Evolutionary conservation across 2,797 vertebrate species (phyloP).

Genomic region (Gymnoscopelus braueri): DNA sequence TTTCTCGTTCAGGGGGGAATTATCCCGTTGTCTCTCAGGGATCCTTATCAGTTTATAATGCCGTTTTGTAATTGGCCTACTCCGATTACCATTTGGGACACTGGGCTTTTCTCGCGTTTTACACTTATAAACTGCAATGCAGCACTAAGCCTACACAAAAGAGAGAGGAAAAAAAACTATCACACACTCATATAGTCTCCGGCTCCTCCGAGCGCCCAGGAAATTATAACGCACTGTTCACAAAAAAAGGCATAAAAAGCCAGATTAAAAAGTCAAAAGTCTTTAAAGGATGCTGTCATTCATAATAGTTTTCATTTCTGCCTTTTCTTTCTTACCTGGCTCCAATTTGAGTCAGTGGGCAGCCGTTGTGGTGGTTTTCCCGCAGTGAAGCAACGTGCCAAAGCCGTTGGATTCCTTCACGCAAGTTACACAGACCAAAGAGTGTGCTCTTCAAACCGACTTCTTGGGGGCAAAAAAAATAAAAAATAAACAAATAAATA

Average conservation of each 20-base stretch:
- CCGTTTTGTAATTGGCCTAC: conserved; percentile 66
- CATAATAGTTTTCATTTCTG: conserved; percentile 21
- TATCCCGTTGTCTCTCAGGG: conserved; percentile 47
- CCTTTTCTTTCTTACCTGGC: conserved; percentile 68
- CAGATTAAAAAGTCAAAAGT: conserved; percentile 50
- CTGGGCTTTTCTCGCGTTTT: conserved; percentile 67
- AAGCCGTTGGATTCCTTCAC: conserved; percentile 73
- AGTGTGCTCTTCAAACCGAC: conserved; percentile 59
- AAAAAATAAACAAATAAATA: conserved; percentile 4
- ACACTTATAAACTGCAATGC: conserved; percentile 86
- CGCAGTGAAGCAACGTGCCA: conserved; percentile 82
- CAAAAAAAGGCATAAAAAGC: conserved; percentile 33
- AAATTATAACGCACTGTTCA: conserved; percentile 44
- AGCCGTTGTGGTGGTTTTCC: conserved; percentile 47
- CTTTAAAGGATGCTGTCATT: conserved; percentile 30
- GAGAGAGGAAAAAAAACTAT: conserved; percentile 43
- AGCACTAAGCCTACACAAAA: conserved; percentile 79
- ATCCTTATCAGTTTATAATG: conserved; percentile 52
- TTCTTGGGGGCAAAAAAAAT: conserved; percentile 43
- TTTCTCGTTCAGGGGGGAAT: conserved; percentile 26
- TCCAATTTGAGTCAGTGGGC: conserved; percentile 37
- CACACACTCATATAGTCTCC: conserved; percentile 53
- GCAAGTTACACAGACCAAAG: conserved; percentile 69
- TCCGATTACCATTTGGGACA: conserved; percentile 80
- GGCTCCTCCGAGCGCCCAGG: conserved; percentile 51